phyloP scores from a whole-genome alignment of 2,113 vertebrate species.

The Percopsis transmontana region DNA sequence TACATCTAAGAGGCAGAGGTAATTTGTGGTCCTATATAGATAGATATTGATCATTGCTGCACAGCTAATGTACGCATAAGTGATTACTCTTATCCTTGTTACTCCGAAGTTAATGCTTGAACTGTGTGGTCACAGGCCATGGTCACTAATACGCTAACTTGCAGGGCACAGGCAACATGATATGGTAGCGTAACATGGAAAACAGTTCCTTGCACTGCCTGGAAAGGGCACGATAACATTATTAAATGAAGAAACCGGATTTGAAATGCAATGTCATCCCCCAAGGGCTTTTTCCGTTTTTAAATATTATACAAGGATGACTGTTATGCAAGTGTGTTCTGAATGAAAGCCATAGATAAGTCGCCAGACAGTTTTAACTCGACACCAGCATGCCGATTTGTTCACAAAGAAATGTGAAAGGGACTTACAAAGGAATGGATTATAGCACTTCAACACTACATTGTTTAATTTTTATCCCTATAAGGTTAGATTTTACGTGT shows the following conservation, averaged over 20 bases:
- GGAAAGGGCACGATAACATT: slow-evolving; percentile 34
- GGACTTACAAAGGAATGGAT: slow-evolving; percentile 4
- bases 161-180: slow-evolving; percentile 26
- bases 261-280: slow-evolving; percentile 29
- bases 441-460: background rate
- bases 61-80: slow-evolving; percentile 33
- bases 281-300: slow-evolving; percentile 15
- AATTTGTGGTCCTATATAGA: slow-evolving; percentile 37
- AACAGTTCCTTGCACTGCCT: slow-evolving; percentile 39
- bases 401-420: slow-evolving; percentile 22
- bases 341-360: slow-evolving; percentile 41
- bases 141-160: slow-evolving; percentile 54
- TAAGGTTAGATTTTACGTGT: too few species aligned
- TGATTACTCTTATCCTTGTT: slow-evolving; percentile 55
- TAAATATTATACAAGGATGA: slow-evolving; percentile 40
- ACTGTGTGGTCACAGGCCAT: slow-evolving; percentile 42
- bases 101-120: slow-evolving; percentile 36
- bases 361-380: slow-evolving; percentile 29
- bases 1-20: background rate
- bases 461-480: background rate
- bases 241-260: slow-evolving; percentile 51
- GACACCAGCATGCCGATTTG: slow-evolving; percentile 3
- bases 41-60: slow-evolving; percentile 27
- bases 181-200: slow-evolving; percentile 29
- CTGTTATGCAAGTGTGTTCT: slow-evolving; percentile 28